Percentiles rank a stretch among this genome's conserved stretches.
These are phyloP conservation scores for Poeciliopsis turrubarensis DNA, from an alignment of 2,113 vertebrate genomes.

Conservation along the genomic window DNA sequence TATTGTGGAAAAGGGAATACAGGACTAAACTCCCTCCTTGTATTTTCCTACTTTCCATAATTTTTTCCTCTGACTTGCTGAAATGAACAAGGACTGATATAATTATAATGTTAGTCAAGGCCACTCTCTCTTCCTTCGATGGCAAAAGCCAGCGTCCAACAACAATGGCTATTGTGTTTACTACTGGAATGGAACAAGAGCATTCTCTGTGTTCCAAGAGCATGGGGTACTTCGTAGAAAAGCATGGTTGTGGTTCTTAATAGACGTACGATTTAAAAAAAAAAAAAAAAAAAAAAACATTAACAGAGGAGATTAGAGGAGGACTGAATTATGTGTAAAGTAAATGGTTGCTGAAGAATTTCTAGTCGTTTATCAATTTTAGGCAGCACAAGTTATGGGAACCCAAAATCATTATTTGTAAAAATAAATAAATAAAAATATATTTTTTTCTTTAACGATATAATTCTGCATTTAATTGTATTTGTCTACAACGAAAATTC, in stretches of 20 bases:
- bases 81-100: slow-evolving; percentile 46
- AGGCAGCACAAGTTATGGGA: neutral
- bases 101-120: slow-evolving; percentile 60
- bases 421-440: neutral
- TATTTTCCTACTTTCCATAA: slow-evolving; percentile 55
- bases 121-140: slow-evolving; percentile 55
- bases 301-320: neutral
- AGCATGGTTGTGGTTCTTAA: too few relatives aligned
- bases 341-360: neutral
- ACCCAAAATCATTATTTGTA: neutral
- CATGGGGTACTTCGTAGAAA: slow-evolving; percentile 1
- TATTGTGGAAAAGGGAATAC: slow-evolving; percentile 11
- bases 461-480: neutral
- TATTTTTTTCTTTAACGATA: neutral
- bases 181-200: slow-evolving; percentile 36
- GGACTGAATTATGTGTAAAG: neutral
- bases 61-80: slow-evolving; percentile 51
- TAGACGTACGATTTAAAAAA: neutral
- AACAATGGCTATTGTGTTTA: slow-evolving; percentile 72
- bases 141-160: slow-evolving; percentile 44
- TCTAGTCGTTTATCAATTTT: neutral
- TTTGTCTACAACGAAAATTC: neutral
- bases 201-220: slow-evolving; percentile 44
- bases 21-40: slow-evolving; percentile 40
- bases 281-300: neutral